phyloP scores from a whole-genome alignment of 2,113 vertebrate genomes.

The Calidris pygmaea region DNA sequence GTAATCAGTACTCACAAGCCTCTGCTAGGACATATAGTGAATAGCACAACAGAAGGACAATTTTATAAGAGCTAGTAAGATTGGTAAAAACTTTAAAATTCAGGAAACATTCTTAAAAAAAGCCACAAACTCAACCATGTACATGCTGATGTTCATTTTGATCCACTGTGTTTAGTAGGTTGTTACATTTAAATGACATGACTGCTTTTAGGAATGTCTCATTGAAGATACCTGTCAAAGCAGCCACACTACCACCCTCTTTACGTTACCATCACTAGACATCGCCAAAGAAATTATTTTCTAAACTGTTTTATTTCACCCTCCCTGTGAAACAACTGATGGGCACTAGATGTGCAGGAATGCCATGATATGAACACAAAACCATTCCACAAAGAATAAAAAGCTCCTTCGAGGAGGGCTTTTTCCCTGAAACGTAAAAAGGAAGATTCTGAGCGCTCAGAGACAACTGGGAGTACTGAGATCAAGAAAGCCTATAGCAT shows the following conservation, averaged over 20 bases:
- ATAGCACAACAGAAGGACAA: background rate
- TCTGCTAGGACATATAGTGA: background rate
- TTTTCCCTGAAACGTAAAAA: background rate
- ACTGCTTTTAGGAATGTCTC: background rate
- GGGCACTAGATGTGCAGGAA: background rate
- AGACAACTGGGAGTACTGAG: background rate
- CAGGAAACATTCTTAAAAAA: background rate
- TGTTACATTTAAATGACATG: background rate
- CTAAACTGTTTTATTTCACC: background rate
- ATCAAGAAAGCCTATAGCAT: background rate
- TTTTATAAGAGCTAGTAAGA: background rate
- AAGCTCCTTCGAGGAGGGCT: background rate
- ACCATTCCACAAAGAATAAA: background rate
- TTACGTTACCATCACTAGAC: background rate
- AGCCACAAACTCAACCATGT: background rate
- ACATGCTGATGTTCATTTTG: background rate
- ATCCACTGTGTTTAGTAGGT: background rate
- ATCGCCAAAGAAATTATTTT: background rate
- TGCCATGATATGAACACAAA: background rate
- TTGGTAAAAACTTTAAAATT: background rate
- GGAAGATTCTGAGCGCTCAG: background rate
- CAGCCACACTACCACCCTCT: rapidly evolving
- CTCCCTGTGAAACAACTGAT: background rate
- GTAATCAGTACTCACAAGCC: background rate
- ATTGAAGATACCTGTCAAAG: background rate